Conservation (phyloP, 37 sponge, comb jelly and placozoan genomes). For the Dysidea cf. avara region DNA sequence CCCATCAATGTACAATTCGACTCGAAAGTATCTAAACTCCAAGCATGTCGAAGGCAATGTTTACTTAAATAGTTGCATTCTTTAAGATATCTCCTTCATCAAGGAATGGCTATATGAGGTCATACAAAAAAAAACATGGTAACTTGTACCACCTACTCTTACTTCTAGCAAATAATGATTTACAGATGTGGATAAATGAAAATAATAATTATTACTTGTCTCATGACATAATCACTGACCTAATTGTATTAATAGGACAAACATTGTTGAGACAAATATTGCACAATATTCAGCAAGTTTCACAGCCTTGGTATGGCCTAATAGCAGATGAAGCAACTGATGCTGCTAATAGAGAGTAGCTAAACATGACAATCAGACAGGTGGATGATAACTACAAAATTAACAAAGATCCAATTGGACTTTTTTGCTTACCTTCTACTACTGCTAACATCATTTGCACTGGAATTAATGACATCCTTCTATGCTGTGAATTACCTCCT, state of each 20-base stretch:
- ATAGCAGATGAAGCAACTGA: constrained; percentile 61
- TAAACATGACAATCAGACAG: constrained; percentile 47
- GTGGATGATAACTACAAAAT: constrained; percentile 46
- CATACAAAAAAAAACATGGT: constrained; percentile 48
- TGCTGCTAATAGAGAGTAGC: constrained; percentile 40
- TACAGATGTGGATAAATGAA: too few species aligned
- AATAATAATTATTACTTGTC: constrained; percentile 15
- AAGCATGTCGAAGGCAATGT: constrained; percentile 34
- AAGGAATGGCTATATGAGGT: constrained; percentile 56
- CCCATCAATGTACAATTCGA: constrained; percentile 17
- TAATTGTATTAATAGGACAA: constrained; percentile 38
- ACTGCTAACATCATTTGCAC: constrained; percentile 33
- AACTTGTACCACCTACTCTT: constrained; percentile 51
- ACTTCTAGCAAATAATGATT: too few species aligned
- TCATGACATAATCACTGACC: constrained; percentile 56
- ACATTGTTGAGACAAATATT: constrained; percentile 42
- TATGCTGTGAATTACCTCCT: constrained; percentile 40
- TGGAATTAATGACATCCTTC: constrained; percentile 44
- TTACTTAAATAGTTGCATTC: constrained; percentile 39
- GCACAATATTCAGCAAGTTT: constrained; percentile 5
- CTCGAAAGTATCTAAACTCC: constrained; percentile 25
- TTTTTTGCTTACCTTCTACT: constrained; percentile 40
- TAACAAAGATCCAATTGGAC: constrained; percentile 43
- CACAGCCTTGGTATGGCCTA: constrained; percentile 40
- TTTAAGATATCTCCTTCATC: constrained; percentile 42